These are phyloP conservation scores for Syndactyla subalaris DNA, from an alignment of 2,797 vertebrate genomes.

Conservation along the genomic window DNA sequence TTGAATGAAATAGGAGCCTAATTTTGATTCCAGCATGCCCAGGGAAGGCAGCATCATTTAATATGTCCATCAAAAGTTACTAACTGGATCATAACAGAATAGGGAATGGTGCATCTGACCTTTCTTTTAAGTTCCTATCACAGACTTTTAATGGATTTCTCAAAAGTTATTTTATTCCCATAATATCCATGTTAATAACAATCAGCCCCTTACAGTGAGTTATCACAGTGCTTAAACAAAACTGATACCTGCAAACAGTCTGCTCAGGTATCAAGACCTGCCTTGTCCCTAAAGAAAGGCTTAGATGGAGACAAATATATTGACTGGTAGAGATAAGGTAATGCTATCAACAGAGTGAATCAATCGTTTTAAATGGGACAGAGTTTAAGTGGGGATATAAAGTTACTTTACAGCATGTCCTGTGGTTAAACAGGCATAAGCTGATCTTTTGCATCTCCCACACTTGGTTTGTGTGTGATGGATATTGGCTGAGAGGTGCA, in stretches of 20 bases:
- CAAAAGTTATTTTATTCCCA: background rate
- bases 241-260: background rate
- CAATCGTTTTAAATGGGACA: background rate
- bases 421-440: background rate
- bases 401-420: background rate
- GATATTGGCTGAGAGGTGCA: background rate
- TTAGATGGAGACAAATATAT: background rate
- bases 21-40: background rate
- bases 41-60: background rate
- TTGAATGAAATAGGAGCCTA: background rate
- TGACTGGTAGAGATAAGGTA: background rate
- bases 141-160: constrained; percentile 11
- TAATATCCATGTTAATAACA: too few species aligned
- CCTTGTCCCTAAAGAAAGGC: background rate
- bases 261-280: background rate
- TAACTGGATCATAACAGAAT: background rate
- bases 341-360: background rate
- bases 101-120: background rate
- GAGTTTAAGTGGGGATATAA: background rate
- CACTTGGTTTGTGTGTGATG: background rate
- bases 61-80: constrained; percentile 29
- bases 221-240: background rate
- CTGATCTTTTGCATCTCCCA: background rate
- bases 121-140: constrained; percentile 4
- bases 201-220: background rate